Percentiles rank a stretch among this genome's conserved stretches.
These are phyloP conservation scores for Listronotus oregonensis DNA, from an alignment of 1,140 invertebrate genomes.

Conservation along the genomic window DNA sequence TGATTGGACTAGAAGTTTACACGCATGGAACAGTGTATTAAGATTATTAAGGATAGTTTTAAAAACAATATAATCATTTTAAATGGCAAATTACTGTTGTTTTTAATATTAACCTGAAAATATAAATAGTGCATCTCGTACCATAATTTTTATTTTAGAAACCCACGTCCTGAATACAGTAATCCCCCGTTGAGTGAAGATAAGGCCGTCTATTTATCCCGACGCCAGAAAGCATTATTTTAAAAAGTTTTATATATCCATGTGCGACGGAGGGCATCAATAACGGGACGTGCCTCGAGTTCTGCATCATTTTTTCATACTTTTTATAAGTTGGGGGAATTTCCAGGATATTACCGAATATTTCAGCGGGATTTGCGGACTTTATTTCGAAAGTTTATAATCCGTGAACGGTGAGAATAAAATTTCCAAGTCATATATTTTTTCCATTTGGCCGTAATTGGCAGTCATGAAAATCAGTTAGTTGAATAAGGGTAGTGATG, in stretches of 20 bases:
- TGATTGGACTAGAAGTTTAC: too few relatives aligned
- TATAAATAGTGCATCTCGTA: too few relatives aligned
- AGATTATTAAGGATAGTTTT: too few relatives aligned
- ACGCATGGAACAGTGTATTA: too few relatives aligned
- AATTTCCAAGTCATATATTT: too few relatives aligned
- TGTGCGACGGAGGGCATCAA: conserved; percentile 34
- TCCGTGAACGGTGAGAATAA: conserved; percentile 19
- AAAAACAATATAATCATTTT: too few relatives aligned
- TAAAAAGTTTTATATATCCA: conserved; percentile 38
- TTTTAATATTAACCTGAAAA: too few relatives aligned
- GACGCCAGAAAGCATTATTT: conserved; percentile 35
- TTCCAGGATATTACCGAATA: conserved; percentile 26
- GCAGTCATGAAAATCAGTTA: too few relatives aligned
- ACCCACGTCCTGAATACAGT: not conserved
- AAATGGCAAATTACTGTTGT: too few relatives aligned
- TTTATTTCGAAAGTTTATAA: conserved; percentile 34
- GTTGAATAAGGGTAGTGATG: too few relatives aligned
- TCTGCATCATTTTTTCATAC: conserved; percentile 32
- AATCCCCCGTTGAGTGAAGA: conserved; percentile 37
- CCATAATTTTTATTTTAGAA: too few relatives aligned
- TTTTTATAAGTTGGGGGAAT: conserved; percentile 11
- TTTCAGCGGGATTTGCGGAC: conserved; percentile 22
- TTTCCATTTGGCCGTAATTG: too few relatives aligned
- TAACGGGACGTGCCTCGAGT: conserved; percentile 31
- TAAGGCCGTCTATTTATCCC: conserved; percentile 30